Conservation (phyloP, 2,888 invertebrate genomes). For the Chrysodeixis includens region DNA sequence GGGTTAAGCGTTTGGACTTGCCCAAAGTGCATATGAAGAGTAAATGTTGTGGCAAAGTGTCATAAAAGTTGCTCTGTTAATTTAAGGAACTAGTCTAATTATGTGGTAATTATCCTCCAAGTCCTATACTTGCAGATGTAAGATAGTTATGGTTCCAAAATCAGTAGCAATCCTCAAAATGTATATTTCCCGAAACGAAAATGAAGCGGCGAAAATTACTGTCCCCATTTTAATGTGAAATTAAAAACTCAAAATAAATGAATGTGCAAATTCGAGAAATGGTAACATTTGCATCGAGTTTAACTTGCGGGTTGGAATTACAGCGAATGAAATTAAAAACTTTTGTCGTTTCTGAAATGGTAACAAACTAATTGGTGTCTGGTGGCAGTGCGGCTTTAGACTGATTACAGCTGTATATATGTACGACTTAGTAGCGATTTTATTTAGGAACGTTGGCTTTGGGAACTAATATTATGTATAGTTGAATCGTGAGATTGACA, state of each 20-base stretch:
- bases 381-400: background rate
- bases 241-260: conserved; percentile 1
- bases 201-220: background rate
- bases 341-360: conserved; percentile 23
- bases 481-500: background rate
- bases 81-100: too few species aligned
- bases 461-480: background rate
- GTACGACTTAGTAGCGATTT: conserved; percentile 1
- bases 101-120: too few species aligned
- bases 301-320: conserved; percentile 24
- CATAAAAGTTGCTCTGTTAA: too few species aligned
- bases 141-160: too few species aligned
- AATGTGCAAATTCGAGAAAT: conserved; percentile 10
- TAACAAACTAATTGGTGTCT: conserved; percentile 23
- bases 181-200: background rate
- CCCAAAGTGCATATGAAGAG: too few species aligned
- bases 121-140: too few species aligned
- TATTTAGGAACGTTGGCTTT: background rate
- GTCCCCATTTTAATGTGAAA: background rate
- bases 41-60: too few species aligned
- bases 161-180: background rate
- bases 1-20: too few species aligned
- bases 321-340: conserved; percentile 24
- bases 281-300: conserved; percentile 6
- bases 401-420: background rate